Evolutionary conservation across 2,888 invertebrate genomes (phyloP).

Genomic region (Aplocera efformata): DNA sequence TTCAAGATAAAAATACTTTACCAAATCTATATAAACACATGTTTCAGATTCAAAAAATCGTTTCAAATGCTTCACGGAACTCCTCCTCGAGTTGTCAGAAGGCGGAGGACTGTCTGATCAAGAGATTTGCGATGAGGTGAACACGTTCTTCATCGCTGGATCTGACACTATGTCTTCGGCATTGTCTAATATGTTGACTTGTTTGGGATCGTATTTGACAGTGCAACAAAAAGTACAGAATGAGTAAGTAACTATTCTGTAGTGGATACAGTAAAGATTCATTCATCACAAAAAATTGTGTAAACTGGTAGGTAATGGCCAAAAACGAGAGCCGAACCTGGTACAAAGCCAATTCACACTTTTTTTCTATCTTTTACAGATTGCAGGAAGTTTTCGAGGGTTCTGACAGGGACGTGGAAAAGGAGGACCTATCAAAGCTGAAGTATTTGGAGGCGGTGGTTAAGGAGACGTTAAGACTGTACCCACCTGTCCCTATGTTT

Average conservation of each 20-base stretch:
- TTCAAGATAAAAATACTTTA: no score
- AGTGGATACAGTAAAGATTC: no score
- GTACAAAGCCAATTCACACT: no score
- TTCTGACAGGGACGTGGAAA: constrained; percentile 31
- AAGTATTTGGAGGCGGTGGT: constrained; percentile 40
- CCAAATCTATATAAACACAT: no score
- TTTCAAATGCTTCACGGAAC: constrained; percentile 23
- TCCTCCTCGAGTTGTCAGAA: constrained; percentile 19
- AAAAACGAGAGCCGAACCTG: no score
- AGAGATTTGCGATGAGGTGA: constrained; percentile 39
- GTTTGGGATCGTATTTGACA: constrained; percentile 41
- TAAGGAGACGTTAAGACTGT: constrained; percentile 36
- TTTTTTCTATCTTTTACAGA: constrained; percentile 23
- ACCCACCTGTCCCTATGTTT: constrained; percentile 29
- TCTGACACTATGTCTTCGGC: constrained; percentile 26
- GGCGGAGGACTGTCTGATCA: constrained; percentile 24
- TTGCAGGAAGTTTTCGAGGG: constrained; percentile 25
- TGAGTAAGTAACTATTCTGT: no score
- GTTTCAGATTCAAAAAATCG: background rate
- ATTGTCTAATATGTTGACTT: constrained; percentile 14
- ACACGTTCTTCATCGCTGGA: constrained; percentile 31
- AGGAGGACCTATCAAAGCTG: constrained; percentile 33
- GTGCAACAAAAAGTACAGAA: constrained; percentile 43
- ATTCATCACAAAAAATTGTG: no score
- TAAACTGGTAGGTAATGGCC: no score